These are phyloP conservation scores for Lacanobia wlatinum DNA, from an alignment of 2,888 invertebrate genomes.

Conservation along the genomic window DNA sequence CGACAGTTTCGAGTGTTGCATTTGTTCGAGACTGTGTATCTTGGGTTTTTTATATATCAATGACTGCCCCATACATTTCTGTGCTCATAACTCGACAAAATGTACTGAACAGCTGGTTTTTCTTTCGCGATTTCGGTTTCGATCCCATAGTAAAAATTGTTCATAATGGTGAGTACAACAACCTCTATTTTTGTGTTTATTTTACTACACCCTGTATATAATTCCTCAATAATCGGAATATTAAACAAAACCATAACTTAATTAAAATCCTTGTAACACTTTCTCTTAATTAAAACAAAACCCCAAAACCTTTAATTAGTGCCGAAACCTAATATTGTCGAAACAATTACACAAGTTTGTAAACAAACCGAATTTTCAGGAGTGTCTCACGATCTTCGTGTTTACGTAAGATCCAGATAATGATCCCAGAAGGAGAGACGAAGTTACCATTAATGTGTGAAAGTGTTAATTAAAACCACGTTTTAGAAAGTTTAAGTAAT, in stretches of 20 bases:
- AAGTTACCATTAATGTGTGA: constrained; percentile 19
- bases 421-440: constrained; percentile 11
- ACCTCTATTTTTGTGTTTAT: no score
- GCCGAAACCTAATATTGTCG: constrained; percentile 44
- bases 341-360: constrained; percentile 55
- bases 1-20: no score
- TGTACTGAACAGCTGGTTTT: no score
- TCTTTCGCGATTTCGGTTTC: not conserved
- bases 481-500: constrained; percentile 7
- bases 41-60: no score
- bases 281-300: constrained; percentile 33
- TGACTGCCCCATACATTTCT: no score
- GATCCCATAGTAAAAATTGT: not conserved
- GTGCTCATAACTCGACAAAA: no score
- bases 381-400: constrained; percentile 45
- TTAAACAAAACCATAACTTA: constrained; percentile 6
- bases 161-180: no score
- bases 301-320: constrained; percentile 40
- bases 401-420: constrained; percentile 43
- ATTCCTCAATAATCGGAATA: not conserved
- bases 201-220: no score
- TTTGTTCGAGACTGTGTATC: no score
- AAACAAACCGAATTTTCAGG: constrained; percentile 39
- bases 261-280: constrained; percentile 22
- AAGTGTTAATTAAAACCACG: constrained; percentile 41